Evolutionary conservation across 2,113 vertebrate genomes (phyloP).

Genomic region (Onychostoma macrolepis): DNA sequence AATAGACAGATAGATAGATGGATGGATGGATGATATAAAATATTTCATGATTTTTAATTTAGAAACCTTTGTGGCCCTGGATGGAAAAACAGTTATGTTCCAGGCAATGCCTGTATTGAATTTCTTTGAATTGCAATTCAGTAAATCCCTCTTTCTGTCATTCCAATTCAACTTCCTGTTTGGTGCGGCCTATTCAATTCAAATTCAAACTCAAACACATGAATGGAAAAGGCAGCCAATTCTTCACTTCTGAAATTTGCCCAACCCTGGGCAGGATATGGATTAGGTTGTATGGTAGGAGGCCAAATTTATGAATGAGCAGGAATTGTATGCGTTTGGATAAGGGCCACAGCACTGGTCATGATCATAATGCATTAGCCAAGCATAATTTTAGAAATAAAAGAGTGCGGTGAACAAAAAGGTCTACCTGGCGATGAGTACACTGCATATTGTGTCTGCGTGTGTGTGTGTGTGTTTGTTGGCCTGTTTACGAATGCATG

Average conservation of each 20-base stretch:
- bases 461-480: slow-evolving; percentile 16
- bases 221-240: background rate
- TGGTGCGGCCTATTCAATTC: background rate
- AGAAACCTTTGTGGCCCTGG: no score
- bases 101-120: background rate
- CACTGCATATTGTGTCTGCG: background rate
- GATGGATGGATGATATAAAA: no score
- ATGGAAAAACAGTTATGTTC: no score
- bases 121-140: background rate
- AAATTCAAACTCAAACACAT: background rate
- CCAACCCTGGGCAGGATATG: background rate
- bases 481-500: slow-evolving; percentile 49
- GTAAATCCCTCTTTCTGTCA: background rate
- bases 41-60: no score
- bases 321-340: slow-evolving; percentile 18
- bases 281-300: slow-evolving; percentile 6
- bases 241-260: background rate
- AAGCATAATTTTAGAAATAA: slow-evolving; percentile 26
- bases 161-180: background rate
- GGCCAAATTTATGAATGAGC: slow-evolving; percentile 34
- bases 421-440: background rate
- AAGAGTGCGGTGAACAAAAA: background rate
- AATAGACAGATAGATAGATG: no score
- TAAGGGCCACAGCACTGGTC: background rate
- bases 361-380: slow-evolving; percentile 23